These are phyloP conservation scores for Emydocephalus ijimae DNA, from an alignment of 2,113 vertebrate genomes.

Conservation along the genomic window DNA sequence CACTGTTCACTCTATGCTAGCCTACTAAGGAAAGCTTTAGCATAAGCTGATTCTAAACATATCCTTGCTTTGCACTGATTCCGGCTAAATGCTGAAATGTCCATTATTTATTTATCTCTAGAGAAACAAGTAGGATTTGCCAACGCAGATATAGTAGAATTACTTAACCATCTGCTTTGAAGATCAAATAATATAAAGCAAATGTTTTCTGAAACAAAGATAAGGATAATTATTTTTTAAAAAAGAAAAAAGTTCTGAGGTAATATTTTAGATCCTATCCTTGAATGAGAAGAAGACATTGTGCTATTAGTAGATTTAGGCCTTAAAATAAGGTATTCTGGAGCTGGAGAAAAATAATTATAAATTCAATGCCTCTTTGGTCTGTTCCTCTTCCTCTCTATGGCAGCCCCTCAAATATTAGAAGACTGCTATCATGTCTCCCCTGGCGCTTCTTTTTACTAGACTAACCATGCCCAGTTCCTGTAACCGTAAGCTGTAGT, in stretches of 20 bases:
- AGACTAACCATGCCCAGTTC: too few relatives aligned
- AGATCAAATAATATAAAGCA: not conserved
- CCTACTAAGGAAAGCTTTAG: constrained; percentile 29
- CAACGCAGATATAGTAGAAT: not conserved
- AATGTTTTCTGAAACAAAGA: not conserved
- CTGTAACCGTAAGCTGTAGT: not conserved
- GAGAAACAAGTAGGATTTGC: constrained; percentile 19
- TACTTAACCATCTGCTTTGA: constrained; percentile 32
- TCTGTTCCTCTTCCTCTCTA: not conserved
- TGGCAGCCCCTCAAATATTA: too few relatives aligned
- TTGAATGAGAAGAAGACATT: not conserved
- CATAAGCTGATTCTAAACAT: constrained; percentile 12
- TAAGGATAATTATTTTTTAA: not conserved
- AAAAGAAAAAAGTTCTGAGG: not conserved
- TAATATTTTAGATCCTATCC: not conserved
- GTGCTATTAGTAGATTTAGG: not conserved
- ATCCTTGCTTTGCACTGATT: constrained; percentile 7
- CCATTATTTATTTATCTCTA: constrained; percentile 44
- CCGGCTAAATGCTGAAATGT: constrained; percentile 23
- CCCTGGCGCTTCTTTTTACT: too few relatives aligned
- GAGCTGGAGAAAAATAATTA: not conserved
- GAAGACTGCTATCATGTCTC: too few relatives aligned
- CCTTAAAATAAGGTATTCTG: not conserved
- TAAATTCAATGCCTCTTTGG: not conserved
- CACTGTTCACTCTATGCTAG: not conserved